Conservation (phyloP, 2,113 vertebrate species). For the Triplophysa siluroides region DNA sequence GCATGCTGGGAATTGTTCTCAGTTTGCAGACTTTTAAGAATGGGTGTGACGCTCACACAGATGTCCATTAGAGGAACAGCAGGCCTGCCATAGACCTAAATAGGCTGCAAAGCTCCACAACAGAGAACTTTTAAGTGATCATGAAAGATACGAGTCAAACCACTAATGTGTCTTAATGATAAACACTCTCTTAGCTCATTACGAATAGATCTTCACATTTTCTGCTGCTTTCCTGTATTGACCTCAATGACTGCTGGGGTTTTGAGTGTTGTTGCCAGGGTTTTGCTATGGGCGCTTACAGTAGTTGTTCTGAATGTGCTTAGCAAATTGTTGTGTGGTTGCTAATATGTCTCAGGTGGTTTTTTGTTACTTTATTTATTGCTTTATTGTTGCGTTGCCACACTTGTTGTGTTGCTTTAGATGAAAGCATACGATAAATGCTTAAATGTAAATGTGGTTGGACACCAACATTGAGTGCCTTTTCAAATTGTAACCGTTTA, state of each 20-base stretch:
- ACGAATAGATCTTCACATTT: neutral
- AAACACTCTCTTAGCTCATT: neutral
- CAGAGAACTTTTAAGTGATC: constrained; percentile 4
- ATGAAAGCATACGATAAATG: too few species aligned
- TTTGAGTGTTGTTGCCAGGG: too few species aligned
- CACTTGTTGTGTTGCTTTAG: too few species aligned
- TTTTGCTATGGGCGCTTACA: neutral
- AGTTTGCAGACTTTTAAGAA: constrained; percentile 37
- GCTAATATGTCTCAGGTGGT: neutral
- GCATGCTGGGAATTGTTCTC: neutral
- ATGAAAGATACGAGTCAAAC: neutral
- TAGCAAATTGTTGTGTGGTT: neutral
- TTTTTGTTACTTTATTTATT: too few species aligned
- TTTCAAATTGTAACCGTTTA: too few species aligned
- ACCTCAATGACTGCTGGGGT: too few species aligned
- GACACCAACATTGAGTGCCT: too few species aligned
- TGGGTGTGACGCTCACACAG: constrained; percentile 63
- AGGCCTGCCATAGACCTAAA: neutral
- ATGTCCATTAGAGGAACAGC: constrained; percentile 69
- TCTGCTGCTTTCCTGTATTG: neutral
- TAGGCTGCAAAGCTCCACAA: neutral
- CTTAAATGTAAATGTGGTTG: too few species aligned
- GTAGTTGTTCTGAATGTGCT: neutral
- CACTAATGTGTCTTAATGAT: neutral
- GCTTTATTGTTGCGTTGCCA: too few species aligned